Base-by-base conservation (phyloP, 2,797 vertebrate species). In the Eurystomus glaucurus region DNA sequence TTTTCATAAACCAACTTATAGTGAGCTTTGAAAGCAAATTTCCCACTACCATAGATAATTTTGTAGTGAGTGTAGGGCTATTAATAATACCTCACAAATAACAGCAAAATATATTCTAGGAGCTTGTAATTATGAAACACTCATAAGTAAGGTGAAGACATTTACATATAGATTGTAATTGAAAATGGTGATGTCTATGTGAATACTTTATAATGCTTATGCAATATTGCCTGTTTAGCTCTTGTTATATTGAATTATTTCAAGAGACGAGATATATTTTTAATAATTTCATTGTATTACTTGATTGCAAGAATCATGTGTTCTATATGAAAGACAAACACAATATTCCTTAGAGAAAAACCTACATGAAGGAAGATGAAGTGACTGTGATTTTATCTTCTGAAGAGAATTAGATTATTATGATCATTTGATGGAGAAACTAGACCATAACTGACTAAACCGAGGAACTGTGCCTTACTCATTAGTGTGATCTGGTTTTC, bases 401-500 rank as follows among this genome's bases (percentile, higher is more conserved):
- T 48, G 62, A 91, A 92, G 39, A 26, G 81, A 96, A 95, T 96
- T 93, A 69, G 66, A 46, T 96, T 91, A 93, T 97, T 87, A 71
- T 46, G 80, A 96, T 78, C 25, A 62, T 93, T 91, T 96, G 71
- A 52, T 84, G 82, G 83, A 86, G 76, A 97, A 97, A 94, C 62
- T 92, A 88, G 92, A 91, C 86, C 70, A 90, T 80, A 97, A 94
- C 57, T 57, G 5, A n/a, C 93, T 96, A 93, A 87, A n/a, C 41
- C 39, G 97, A 96, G 95, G 48, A 97, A 61, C 57, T 78, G 57
- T 76, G 91, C 64, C 68, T 95, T 92, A 81, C 58, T 96, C 97
- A 96, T 96, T 96, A 97, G 69, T 64, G 65, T 77, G 57, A 91
- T 88, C 65, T 91, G 92, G 77, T 85, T 95, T 96, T 96, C 62